Percentiles rank a stretch among this genome's conserved stretches.
Conservation (phyloP, 2,888 invertebrate species). For the Rhopalosiphum nymphaeae region DNA sequence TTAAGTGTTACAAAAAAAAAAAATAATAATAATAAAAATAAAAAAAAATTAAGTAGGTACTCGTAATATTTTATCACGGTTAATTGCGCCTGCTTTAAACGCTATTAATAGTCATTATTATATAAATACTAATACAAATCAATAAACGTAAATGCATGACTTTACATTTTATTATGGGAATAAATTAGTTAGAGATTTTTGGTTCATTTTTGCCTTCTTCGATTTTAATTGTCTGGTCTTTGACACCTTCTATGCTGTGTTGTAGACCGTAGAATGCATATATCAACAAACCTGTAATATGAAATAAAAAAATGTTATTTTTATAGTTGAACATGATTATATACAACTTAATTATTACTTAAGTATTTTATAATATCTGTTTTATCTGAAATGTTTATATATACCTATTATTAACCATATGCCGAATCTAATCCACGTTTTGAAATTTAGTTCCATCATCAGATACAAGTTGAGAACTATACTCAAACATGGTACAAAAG, state of each 20-base stretch:
- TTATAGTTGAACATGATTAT: neutral
- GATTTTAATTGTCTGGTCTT: neutral
- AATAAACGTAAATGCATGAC: neutral
- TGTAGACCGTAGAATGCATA: conserved; percentile 43
- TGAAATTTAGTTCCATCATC: conserved; percentile 82
- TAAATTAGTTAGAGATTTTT: neutral
- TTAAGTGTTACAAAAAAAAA: neutral
- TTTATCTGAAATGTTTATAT: neutral
- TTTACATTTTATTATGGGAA: neutral
- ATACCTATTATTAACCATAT: conserved; percentile 85
- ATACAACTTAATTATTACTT: neutral
- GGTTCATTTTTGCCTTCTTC: neutral
- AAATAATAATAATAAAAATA: neutral
- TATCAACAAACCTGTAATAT: conserved; percentile 26
- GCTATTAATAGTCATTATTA: neutral
- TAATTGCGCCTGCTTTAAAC: neutral
- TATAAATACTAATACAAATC: neutral
- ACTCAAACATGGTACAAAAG: conserved; percentile 84
- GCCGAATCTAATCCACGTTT: conserved; percentile 87
- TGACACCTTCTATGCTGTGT: conserved; percentile 26
- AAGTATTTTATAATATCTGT: neutral
- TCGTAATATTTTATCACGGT: neutral
- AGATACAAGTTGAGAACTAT: conserved; percentile 87
- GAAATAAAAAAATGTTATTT: neutral
- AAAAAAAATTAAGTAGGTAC: neutral